A percentile compares a stretch with the other conserved stretches of the same genome.
phyloP scores from a whole-genome alignment of 1,140 invertebrate genomes.

The Cryptotermes secundus region DNA sequence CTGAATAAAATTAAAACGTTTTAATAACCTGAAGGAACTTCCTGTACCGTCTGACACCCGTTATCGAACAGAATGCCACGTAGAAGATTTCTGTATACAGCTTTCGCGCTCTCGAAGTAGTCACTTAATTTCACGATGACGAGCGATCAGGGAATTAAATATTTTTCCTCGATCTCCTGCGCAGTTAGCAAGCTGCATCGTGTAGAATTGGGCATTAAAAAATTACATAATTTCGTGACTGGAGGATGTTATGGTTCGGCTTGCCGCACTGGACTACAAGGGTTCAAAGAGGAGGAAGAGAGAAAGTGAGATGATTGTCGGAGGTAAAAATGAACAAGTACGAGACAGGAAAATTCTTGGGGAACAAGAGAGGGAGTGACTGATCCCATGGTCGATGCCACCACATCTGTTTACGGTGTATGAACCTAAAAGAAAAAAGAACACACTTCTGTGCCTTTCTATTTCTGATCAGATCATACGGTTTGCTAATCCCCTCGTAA shows the following conservation, averaged over 20 bases:
- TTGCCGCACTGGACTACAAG: neutral
- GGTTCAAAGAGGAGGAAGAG: neutral
- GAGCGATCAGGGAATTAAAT: neutral
- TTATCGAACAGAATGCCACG: neutral
- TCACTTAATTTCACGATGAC: neutral
- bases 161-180: neutral
- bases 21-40: too few relatives aligned
- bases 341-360: neutral
- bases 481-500: neutral
- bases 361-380: neutral
- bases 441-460: too few relatives aligned
- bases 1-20: too few relatives aligned
- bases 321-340: neutral
- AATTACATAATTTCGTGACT: conserved; percentile 6
- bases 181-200: neutral
- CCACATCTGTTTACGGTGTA: neutral
- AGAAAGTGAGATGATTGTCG: neutral
- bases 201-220: neutral
- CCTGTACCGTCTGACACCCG: too few relatives aligned
- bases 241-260: neutral
- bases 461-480: neutral
- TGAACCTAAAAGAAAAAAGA: neutral
- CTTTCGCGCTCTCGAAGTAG: too few relatives aligned
- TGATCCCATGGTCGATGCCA: neutral
- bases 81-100: neutral